Conservation (phyloP, 2,888 invertebrate species). For the Amblyjoppa proteus region DNA sequence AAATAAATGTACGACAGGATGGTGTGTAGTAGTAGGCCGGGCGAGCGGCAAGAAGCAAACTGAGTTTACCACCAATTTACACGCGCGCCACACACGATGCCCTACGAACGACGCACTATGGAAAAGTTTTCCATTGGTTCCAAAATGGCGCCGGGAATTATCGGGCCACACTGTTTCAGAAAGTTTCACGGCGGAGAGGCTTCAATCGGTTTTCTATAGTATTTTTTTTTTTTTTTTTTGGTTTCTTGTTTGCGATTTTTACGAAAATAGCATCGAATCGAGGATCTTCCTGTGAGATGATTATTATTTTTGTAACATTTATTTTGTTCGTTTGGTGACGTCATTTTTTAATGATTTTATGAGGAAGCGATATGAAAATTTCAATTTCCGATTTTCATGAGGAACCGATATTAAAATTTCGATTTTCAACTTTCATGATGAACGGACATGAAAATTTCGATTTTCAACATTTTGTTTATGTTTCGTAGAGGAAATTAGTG, state of each 20-base stretch:
- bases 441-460: no score
- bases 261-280: no score
- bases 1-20: slow-evolving; percentile 45
- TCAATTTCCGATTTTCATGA: neutral
- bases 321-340: no score
- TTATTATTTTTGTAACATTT: no score
- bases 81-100: slow-evolving; percentile 67
- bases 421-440: no score
- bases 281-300: no score
- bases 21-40: slow-evolving; percentile 38
- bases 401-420: no score
- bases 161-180: neutral
- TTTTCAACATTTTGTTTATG: no score
- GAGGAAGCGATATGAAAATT: neutral
- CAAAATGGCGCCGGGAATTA: slow-evolving; percentile 51
- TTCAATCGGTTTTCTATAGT: neutral
- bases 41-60: slow-evolving; percentile 46
- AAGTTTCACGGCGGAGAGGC: neutral
- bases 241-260: no score
- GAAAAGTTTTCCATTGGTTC: slow-evolving; percentile 60
- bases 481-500: no score
- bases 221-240: no score
- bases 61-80: slow-evolving; percentile 66
- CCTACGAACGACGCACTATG: slow-evolving; percentile 25
- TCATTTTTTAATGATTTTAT: no score